Evolutionary conservation across 2,888 invertebrate species (phyloP).

Genomic region (Lasius platythorax): DNA sequence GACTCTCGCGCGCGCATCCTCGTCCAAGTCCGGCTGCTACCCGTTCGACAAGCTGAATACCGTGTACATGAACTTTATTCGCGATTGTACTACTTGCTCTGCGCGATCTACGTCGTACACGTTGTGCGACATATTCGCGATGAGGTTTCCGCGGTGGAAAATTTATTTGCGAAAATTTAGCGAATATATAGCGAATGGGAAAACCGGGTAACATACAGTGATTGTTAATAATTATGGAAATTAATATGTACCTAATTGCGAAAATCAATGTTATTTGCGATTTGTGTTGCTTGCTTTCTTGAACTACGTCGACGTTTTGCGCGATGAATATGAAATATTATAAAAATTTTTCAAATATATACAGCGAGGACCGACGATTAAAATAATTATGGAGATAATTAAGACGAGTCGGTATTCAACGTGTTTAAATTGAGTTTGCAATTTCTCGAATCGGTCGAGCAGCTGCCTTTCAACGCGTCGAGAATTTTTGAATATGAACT

Average conservation of each 20-base stretch:
- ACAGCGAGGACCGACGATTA: neutral
- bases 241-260: neutral
- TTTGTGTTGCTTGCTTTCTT: neutral
- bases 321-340: neutral
- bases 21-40: conserved; percentile 12
- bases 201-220: neutral
- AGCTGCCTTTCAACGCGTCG: neutral
- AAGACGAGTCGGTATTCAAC: conserved; percentile 16
- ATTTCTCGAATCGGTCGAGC: conserved; percentile 6
- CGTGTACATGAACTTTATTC: conserved; percentile 9
- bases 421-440: neutral
- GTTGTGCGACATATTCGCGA: neutral
- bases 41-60: conserved; percentile 33
- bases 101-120: neutral
- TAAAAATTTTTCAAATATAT: neutral
- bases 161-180: neutral
- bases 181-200: neutral
- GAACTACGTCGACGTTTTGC: neutral
- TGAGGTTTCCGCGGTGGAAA: neutral
- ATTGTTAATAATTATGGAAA: neutral
- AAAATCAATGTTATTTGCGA: neutral
- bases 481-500: conserved; percentile 31
- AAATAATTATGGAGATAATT: neutral
- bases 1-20: neutral
- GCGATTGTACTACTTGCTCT: neutral